Evolutionary conservation across 2,797 vertebrate genomes (phyloP), one percentile per base, ranked within the genome.

Genomic region (Chelidonichthys spinosus): DNA sequence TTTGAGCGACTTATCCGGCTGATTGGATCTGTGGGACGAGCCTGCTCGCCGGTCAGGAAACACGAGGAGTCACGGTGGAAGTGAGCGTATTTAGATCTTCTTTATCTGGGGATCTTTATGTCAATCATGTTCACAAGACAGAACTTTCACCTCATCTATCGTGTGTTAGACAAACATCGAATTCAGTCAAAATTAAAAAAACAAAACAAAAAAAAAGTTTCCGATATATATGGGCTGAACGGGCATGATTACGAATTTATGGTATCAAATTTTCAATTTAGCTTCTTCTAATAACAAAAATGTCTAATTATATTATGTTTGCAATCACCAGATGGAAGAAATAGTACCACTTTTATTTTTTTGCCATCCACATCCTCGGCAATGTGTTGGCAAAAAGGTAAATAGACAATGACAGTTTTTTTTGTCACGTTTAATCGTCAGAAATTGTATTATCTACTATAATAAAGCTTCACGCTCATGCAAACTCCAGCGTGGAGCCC

Each of bases 401-500:
- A 44, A 40, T 17, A 14, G 25, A 25, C 25, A 25, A 25, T 54
- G 8, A 11, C 7, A 15, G 7, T 33, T 49, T 18, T 13, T 56
- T 64, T 14, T 46, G 61, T 74, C 60, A 2, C 17, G 36, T 52
- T n/a, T 46, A 11, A 54, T 56, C 18, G 36, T 3, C 70, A 54
- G 8, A 17, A 36, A 50, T 18, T 5, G 17, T 11, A 43, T 60
- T 10, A 52, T 68, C 9, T 39, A 4, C 13, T 49, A 15, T 42
- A 32, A 69, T 72, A 32, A 59, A 61, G 79, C 68, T 54, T 36
- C 11, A 14, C 17, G 39, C 62, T 17, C 58, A 40, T 46, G 68
- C 39, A 61, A 86, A 86, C 77, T 73, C 77, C 10, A 55, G 67
- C 8, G 59, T 55, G 76, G 6, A 25, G 92, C 2, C 43, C 44